phyloP scores from a whole-genome alignment of 2,113 vertebrate genomes.

The Thunnus thynnus region DNA sequence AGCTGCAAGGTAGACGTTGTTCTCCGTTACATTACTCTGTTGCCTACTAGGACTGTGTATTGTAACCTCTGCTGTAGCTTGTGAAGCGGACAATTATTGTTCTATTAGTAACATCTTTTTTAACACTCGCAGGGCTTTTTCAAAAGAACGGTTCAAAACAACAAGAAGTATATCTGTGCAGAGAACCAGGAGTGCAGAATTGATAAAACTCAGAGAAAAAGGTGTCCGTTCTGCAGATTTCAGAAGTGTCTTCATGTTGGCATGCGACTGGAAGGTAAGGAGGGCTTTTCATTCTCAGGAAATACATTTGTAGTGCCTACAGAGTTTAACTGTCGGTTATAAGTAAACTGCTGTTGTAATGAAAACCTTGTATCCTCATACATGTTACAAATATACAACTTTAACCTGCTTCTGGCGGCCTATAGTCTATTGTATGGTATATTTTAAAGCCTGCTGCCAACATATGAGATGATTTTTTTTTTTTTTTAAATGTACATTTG shows the following conservation, averaged over 20 bases:
- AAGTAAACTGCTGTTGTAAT: background rate
- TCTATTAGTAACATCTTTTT: background rate
- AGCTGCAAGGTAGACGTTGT: slow-evolving; percentile 78
- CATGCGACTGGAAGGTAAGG: slow-evolving; percentile 93
- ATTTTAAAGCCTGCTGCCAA: too few species aligned
- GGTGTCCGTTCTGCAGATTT: slow-evolving; percentile 94
- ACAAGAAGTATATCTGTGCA: slow-evolving; percentile 92
- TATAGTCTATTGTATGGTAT: too few species aligned
- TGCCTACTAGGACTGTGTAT: too few species aligned
- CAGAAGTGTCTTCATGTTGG: slow-evolving; percentile 94
- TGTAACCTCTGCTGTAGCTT: too few species aligned
- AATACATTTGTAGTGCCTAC: too few species aligned
- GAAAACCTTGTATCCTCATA: background rate
- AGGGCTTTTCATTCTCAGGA: too few species aligned
- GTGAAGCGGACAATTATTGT: too few species aligned
- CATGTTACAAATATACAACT: too few species aligned
- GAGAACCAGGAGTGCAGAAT: slow-evolving; percentile 92
- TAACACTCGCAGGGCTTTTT: slow-evolving; percentile 89
- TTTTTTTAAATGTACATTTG: too few species aligned
- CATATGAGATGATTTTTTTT: too few species aligned
- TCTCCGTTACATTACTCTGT: background rate
- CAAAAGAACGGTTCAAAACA: slow-evolving; percentile 95
- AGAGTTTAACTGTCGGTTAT: background rate
- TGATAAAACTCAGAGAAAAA: slow-evolving; percentile 91
- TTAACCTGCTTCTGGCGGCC: too few species aligned